These are phyloP conservation scores for Turnix velox DNA, from an alignment of 2,113 vertebrate species.

Conservation along the genomic window DNA sequence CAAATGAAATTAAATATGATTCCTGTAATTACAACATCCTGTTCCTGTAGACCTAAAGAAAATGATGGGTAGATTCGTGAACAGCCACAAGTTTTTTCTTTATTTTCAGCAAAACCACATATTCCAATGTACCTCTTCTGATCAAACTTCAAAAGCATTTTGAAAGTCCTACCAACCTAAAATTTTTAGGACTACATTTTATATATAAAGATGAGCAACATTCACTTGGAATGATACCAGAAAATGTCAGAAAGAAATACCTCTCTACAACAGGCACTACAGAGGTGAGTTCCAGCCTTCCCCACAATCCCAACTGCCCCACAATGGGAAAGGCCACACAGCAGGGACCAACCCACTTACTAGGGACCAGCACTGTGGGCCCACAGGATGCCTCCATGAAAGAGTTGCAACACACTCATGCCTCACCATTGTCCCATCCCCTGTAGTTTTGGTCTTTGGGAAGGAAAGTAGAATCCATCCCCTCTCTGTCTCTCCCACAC, in stretches of 20 bases:
- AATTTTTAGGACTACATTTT: not conserved
- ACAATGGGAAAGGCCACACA: rapidly evolving
- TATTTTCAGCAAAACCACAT: not conserved
- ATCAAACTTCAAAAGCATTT: not conserved
- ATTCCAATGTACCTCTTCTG: not conserved
- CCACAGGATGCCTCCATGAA: not conserved
- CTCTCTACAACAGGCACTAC: too few species aligned
- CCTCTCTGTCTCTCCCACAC: not conserved
- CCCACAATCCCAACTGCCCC: not conserved
- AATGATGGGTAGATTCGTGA: not conserved
- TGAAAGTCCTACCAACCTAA: not conserved
- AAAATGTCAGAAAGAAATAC: not conserved
- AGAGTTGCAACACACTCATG: not conserved
- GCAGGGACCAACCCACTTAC: not conserved
- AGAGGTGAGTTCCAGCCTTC: not conserved
- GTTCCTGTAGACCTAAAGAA: not conserved
- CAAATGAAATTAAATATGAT: not conserved
- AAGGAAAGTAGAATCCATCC: not conserved
- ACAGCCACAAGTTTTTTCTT: not conserved
- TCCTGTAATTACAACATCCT: not conserved
- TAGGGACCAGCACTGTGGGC: rapidly evolving
- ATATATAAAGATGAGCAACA: not conserved
- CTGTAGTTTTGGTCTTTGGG: not conserved
- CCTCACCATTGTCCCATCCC: not conserved
- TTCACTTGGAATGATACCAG: not conserved